Evolutionary conservation across 2,888 invertebrate species (phyloP), one percentile per base, ranked within the genome.

Genomic region (Stegophylla sp.): DNA sequence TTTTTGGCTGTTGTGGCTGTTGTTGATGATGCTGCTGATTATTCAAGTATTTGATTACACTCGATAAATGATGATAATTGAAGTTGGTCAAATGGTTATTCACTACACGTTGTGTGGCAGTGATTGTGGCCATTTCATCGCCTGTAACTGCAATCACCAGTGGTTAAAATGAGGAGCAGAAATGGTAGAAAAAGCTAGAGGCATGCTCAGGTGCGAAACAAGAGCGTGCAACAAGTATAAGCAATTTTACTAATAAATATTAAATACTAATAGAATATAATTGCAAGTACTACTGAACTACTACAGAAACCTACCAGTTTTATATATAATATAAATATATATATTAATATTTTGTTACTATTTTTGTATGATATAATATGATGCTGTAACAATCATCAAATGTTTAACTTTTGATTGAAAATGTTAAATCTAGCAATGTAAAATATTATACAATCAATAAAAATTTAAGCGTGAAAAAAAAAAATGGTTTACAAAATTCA

Each of bases 31-130:
- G 77, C 26, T 79, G 77, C 28, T 79, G 79, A 63, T 79, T 79
- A 71, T 79, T 79, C 34, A 79, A 61, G 48, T 79, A 79, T 51
- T 79, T 79, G 23, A 79, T 79, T 26, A 79, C 79, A 71, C 79
- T 79, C 48, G 79, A 79, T 59, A 79, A 79, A 71, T 79, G 79
- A 61, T 79, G 79, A 71, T 79, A 79, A 51, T 79, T 79, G 79
- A 79, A 71, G 34, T 71, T 71, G 17, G 71, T 71, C 61, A 71
- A 13, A 59, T 71, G 79, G 51, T 79, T 79, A 63, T 79, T 79
- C 17, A 79, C 79, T 43, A 79, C 79, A 63, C 79, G 69, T 9
- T 69, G 79, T 41, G 79, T 71, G 53, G 75, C 75, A 48, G 79
- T 79, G n/a, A 79, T 79, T 71, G 79, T 79, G 17, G 79, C 79